These are phyloP conservation scores for Subanguina moxae DNA, from an alignment of 1,140 invertebrate genomes.

Conservation along the genomic window DNA sequence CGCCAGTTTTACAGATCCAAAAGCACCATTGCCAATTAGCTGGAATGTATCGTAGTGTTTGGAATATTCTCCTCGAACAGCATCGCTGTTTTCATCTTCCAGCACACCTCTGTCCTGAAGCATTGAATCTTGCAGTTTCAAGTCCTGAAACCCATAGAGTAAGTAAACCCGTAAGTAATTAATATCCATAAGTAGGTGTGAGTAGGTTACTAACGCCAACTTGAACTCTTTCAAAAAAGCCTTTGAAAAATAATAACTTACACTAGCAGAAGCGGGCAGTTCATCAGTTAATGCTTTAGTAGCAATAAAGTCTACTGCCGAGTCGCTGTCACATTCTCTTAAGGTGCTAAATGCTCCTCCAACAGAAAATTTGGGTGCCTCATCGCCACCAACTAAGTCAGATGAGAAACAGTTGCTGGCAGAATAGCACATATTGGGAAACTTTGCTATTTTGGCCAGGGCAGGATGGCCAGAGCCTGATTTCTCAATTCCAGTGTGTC, in stretches of 20 bases:
- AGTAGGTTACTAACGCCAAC: too few relatives aligned
- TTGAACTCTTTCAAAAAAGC: too few relatives aligned
- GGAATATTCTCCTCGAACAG: slow-evolving; percentile 62
- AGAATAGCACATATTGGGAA: neutral
- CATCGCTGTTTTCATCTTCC: slow-evolving; percentile 49
- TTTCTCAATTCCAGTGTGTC: neutral
- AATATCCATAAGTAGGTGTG: too few relatives aligned
- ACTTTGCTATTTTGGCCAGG: slow-evolving; percentile 4
- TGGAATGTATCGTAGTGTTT: slow-evolving; percentile 69
- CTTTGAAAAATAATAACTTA: neutral
- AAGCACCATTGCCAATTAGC: slow-evolving; percentile 73
- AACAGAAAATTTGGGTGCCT: slow-evolving; percentile 21
- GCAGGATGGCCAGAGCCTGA: slow-evolving; percentile 2
- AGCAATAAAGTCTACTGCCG: neutral
- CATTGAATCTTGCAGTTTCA: slow-evolving; percentile 25
- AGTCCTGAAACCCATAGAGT: slow-evolving; percentile 7
- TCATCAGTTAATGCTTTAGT: neutral
- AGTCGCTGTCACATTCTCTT: slow-evolving; percentile 18
- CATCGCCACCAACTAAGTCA: neutral
- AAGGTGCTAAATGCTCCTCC: slow-evolving; percentile 20
- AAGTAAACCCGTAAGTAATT: too few relatives aligned
- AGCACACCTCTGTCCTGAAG: slow-evolving; percentile 20
- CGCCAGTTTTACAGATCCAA: slow-evolving; percentile 72
- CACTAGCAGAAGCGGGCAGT: neutral
- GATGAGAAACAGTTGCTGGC: neutral